Base-by-base conservation (phyloP, 1,140 invertebrate genomes). In the Drosophila quadrilineata region DNA sequence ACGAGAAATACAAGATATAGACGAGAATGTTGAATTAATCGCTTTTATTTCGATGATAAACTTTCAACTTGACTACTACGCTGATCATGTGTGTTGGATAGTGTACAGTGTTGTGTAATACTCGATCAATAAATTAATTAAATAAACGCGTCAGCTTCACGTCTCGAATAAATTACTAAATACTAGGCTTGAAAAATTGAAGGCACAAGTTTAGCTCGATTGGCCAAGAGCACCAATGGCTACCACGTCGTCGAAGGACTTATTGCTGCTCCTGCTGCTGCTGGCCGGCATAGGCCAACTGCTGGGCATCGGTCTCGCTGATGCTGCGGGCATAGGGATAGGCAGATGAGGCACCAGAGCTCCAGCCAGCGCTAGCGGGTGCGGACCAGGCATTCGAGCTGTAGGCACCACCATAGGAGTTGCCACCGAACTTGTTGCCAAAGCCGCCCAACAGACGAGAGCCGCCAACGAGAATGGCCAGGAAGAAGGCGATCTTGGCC, bases 401-500 rank as follows among this genome's bases (percentile, higher is more conserved):
- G 52, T 88, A 88, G 52, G 84, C 90, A 31, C 80, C 75, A 10
- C 68, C 71, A 26, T 60, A 56, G 0, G 64, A 41, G 57, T 6
- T 48, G 16, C 31, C 65, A 17, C 70, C 68, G 38, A 91, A 75
- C 41, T 88, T 87, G 41, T 87, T 87, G 26, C 77, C 77, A 9
- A 92, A 91, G 3, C 91, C 91, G 24, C 92, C 91, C 58, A 94
- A 90, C 36, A 95, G 90, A 73, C 93, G 94, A 63, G 95, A 94
- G 70, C 94, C 91, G 1, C 92, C 92, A 9, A 95, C 71, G 6
- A 94, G 89, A 0, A 93, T 92, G 16, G 94, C 94, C 14, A 94
- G 88, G 29, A 95, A 79, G 52, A 96, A 92, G 3, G 95, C 95
- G 29, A 95, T 89, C 87, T 95, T 96, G 29, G 94, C 93, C 3